Conservation (phyloP, 2,888 invertebrate genomes). For the Drosophila meridiana region DNA sequence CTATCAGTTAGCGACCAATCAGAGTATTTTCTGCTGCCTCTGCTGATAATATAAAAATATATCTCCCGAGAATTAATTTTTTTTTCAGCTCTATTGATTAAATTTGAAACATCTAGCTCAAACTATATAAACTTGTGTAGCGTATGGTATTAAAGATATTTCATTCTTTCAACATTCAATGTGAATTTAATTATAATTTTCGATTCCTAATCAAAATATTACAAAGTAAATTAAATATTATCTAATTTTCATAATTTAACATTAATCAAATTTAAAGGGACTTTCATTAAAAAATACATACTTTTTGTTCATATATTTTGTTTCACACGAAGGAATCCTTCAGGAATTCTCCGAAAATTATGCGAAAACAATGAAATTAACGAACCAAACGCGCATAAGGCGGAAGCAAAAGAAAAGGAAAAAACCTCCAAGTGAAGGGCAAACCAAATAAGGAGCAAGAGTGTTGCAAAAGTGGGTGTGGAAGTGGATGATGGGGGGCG, state of each 20-base stretch:
- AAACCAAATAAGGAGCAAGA: constrained; percentile 40
- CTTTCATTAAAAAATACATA: neutral
- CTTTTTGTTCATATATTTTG: neutral
- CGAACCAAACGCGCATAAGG: constrained; percentile 75
- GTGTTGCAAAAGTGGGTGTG: neutral
- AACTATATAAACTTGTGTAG: no score
- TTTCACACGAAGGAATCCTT: constrained; percentile 37
- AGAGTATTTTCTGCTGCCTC: no score
- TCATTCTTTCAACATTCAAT: neutral
- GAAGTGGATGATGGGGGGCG: neutral
- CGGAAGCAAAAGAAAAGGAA: constrained; percentile 28
- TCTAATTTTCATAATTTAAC: neutral
- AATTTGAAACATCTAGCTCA: no score
- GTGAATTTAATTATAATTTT: neutral
- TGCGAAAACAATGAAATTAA: constrained; percentile 82
- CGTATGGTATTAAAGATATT: neutral
- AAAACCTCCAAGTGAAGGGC: constrained; percentile 16
- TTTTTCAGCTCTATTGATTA: no score
- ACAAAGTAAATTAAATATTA: neutral
- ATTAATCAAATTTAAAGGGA: constrained; percentile 1
- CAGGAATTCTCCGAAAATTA: constrained; percentile 50
- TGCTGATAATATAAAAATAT: no score
- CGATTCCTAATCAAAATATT: neutral
- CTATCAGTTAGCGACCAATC: no score
- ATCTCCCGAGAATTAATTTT: no score